Percentiles rank a stretch among this genome's conserved stretches.
phyloP scores from a whole-genome alignment of 64 coral and sea anemone genomes.

The Montipora efflorescens region DNA sequence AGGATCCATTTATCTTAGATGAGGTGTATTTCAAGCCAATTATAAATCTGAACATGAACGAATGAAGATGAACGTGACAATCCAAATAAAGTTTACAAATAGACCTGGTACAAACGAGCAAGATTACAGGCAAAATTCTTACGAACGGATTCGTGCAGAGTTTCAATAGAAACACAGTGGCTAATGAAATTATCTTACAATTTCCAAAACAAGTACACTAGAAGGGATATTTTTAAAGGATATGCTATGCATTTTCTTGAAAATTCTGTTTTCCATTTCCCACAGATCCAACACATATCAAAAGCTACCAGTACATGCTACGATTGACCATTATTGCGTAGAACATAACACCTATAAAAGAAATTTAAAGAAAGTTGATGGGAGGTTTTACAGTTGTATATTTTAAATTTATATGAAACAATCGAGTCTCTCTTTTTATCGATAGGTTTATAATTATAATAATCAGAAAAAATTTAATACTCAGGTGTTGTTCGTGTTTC shows the following conservation, averaged over 20 bases:
- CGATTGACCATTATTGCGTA: background rate
- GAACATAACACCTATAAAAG: no score
- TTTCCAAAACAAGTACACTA: background rate
- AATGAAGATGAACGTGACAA: background rate
- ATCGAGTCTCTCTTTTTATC: background rate
- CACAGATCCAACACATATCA: no score
- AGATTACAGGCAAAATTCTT: background rate
- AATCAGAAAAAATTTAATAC: background rate
- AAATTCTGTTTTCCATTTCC: slow-evolving; percentile 20
- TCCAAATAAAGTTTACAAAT: background rate
- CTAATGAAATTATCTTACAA: background rate
- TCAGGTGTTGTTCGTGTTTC: background rate
- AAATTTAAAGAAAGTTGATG: background rate
- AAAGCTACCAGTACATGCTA: no score
- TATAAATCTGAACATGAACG: slow-evolving; percentile 7
- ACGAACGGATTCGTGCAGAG: background rate
- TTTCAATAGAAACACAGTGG: background rate
- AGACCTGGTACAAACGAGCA: background rate
- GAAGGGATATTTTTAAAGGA: background rate
- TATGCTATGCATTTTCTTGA: slow-evolving; percentile 8
- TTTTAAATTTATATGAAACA: slow-evolving; percentile 5
- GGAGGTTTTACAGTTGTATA: slow-evolving; percentile 24
- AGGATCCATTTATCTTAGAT: slow-evolving; percentile 16
- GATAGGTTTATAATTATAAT: background rate
- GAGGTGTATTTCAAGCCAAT: slow-evolving; percentile 56